phyloP scores from a whole-genome alignment of 1,140 invertebrate genomes.

The Phortica variegata region DNA sequence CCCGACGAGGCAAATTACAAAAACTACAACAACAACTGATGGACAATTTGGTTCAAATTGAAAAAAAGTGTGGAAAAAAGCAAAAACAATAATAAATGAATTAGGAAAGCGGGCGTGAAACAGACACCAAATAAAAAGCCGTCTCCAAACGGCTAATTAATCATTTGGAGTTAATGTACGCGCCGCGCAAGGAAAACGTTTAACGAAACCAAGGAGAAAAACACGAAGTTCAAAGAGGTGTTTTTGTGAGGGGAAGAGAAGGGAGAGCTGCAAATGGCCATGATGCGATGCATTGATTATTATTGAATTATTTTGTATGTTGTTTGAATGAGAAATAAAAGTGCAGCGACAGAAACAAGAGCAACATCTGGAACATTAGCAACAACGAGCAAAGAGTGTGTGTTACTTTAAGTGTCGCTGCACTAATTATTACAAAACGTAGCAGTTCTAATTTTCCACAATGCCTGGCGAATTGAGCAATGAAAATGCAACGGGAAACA shows the following conservation, averaged over 20 bases:
- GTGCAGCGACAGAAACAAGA: slow-evolving; percentile 15
- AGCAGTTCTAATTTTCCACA: slow-evolving; percentile 10
- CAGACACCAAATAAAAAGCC: too few species aligned
- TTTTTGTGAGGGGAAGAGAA: slow-evolving; percentile 1
- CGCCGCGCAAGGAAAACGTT: too few species aligned
- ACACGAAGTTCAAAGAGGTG: neutral
- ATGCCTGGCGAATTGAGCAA: slow-evolving; percentile 5
- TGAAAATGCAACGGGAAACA: neutral
- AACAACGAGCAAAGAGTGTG: slow-evolving; percentile 8
- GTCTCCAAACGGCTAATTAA: too few species aligned
- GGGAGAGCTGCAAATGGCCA: slow-evolving; percentile 15
- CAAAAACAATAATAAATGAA: too few species aligned
- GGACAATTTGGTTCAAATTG: too few species aligned
- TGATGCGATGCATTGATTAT: slow-evolving; percentile 22
- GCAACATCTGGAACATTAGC: slow-evolving; percentile 27
- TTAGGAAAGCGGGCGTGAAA: too few species aligned
- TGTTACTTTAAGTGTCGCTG: neutral
- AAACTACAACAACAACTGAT: too few species aligned
- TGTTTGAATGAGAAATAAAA: too few species aligned
- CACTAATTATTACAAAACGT: neutral
- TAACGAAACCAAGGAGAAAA: too few species aligned
- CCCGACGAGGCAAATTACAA: too few species aligned
- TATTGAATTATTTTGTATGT: slow-evolving; percentile 18
- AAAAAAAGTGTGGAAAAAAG: too few species aligned
- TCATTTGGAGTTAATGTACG: too few species aligned